phyloP scores from a whole-genome alignment of 1,140 invertebrate genomes.

The Alviniconcha marisindica region DNA sequence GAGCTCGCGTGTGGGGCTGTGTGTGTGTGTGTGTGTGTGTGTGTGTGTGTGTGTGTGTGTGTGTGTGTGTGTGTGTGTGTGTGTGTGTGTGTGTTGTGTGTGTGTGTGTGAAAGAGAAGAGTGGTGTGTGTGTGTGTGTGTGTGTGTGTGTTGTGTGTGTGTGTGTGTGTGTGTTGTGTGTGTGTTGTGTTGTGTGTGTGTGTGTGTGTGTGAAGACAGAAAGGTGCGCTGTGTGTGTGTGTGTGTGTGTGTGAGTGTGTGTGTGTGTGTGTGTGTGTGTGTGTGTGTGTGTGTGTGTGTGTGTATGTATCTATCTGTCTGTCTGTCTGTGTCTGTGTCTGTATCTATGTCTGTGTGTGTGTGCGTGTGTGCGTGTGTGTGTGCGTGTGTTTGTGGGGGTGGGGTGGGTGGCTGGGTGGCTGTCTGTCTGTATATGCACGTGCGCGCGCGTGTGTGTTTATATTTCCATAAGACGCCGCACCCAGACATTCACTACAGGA shows the following conservation, averaged over 20 bases:
- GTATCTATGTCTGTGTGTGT: not conserved
- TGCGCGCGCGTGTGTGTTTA: too few relatives aligned
- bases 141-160: not conserved
- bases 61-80: not conserved
- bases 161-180: not conserved
- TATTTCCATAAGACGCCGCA: too few relatives aligned
- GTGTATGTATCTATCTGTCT: not conserved
- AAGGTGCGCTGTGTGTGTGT: too few relatives aligned
- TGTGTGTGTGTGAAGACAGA: not conserved
- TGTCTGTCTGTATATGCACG: too few relatives aligned
- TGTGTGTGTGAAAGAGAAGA: too few relatives aligned
- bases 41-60: constrained; percentile 20
- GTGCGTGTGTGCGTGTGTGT: not conserved
- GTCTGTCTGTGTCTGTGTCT: not conserved
- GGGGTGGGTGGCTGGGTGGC: too few relatives aligned
- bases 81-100: too few relatives aligned
- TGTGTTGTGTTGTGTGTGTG: not conserved
- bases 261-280: not conserved
- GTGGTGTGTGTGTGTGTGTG: too few relatives aligned
- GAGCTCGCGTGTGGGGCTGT: not conserved
- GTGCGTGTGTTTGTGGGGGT: too few relatives aligned
- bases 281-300: constrained; percentile 19
- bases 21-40: not conserved
- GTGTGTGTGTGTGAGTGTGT: too few relatives aligned
- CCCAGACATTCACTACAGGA: too few relatives aligned